Evolutionary conservation across 2,888 invertebrate genomes (phyloP), one percentile per base, ranked within the genome.

Genomic region (Campaea margaritaria): DNA sequence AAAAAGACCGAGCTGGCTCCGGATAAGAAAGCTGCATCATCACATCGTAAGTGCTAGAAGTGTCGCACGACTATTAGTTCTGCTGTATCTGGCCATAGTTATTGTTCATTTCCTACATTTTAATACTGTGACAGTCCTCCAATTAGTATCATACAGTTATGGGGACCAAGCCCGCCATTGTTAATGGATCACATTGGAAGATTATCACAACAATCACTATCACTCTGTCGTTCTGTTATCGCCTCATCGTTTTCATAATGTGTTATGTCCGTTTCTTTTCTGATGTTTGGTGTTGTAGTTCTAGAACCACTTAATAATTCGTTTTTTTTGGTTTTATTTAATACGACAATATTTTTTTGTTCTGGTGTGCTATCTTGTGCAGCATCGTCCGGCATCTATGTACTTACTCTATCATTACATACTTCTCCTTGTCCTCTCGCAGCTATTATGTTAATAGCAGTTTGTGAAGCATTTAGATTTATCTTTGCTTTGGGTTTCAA

Each of bases 41-140:
- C 91, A 74, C 90, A 91, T 86, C 91, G 92, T 92, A 92, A 92
- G 92, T 92, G 89, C 89, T 90, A 89, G 87, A 84, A 83, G 83
- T 87, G 84, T 81, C 83, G 86, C 89, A 89, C 84, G 68, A 73
- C 69, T 73, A 74, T 82, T 72, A 69, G 67, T 53, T 62, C 58
- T 60, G 62, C 51, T 65, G 51, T 59, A 28, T 54, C 45, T 67
- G 61, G 52, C 53, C 61, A 50, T 59, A 61, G 15, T 68, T 55
- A 52, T 42, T 48, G 42, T 59, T 54, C 58, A 58, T 64, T 56
- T 63, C 69, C 70, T 69, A 67, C 65, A 70, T 53, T 62, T 65
- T 66, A 46, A 27, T 52, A 56, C 49, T 70, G 49, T 75, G 75
- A 72, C 58, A 70, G 74, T 78, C 73, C 76, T 79, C 74, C 72